phyloP scores from a whole-genome alignment of 2,888 invertebrate genomes.

The Tipula helvola region DNA sequence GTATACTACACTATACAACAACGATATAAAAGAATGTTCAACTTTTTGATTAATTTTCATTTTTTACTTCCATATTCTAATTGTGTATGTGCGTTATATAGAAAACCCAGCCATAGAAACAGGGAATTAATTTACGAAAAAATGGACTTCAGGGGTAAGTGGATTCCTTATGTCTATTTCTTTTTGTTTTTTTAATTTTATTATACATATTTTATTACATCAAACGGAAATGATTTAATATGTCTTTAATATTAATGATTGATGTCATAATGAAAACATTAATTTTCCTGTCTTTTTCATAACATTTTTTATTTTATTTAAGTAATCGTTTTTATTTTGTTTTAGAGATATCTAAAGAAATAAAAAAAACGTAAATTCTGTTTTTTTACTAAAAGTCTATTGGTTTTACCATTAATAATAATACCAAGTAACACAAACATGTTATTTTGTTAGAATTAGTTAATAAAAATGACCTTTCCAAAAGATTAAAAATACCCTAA shows the following conservation, averaged over 20 bases:
- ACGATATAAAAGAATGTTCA: not conserved
- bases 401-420: not conserved
- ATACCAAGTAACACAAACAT: not conserved
- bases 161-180: not conserved
- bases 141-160: not conserved
- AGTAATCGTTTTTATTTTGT: not conserved
- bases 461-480: not conserved
- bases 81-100: not conserved
- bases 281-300: not conserved
- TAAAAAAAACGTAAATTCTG: not conserved
- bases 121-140: not conserved
- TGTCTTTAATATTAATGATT: not conserved
- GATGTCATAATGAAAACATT: not conserved
- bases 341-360: not conserved
- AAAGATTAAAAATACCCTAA: not conserved
- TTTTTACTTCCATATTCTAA: not conserved
- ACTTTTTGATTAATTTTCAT: not conserved
- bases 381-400: not conserved
- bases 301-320: not conserved
- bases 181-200: not conserved
- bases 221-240: not conserved
- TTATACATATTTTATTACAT: not conserved
- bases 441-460: not conserved
- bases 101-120: not conserved
- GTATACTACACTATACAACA: not conserved